Base-by-base conservation (phyloP, 1,140 invertebrate species). In the Samia ricini region DNA sequence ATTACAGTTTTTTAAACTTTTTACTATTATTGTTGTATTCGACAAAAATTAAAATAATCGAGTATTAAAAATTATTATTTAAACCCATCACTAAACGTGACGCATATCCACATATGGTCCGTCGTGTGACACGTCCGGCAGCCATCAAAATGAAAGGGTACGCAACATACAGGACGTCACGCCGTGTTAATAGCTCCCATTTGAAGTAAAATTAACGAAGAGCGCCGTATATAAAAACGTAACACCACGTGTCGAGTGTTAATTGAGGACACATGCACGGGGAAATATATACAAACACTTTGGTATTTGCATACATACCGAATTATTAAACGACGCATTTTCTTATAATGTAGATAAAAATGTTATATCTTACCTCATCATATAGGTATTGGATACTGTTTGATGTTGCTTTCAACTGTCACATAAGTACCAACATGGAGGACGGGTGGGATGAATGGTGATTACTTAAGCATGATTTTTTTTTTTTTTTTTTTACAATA, bases 71-170 rank as follows among this genome's bases (percentile, higher is more conserved):
- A 42, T 42, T 42, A 15, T 15, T 15, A 12, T 15, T 15, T 29
- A 15, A 15, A 15, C 33, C 12, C 33, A 15, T 15, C 33, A 42
- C 33, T 42, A 42, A 3, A 42, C 33, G 15, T 42, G 33, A 42
- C 33, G 33, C 33, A 42, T 15, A 15, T 42, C 15, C 33, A 42
- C 33, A 42, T 42, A 15, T 42, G 33, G 33, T 15, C 33, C 33
- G n/a, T 15, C 12, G 21, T 55, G 22, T 55, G 52, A 36, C 18
- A 36, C 26, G 29, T 60, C 33, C 33, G 33, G 59, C 50, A 66
- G 48, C 24, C 55, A 60, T 54, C 58, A 60, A 65, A 65, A 59
- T 56, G 64, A 61, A 66, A 66, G 60, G 60, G 64, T 56, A 57
- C 33, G 42, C n/a, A n/a, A n/a, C n/a, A n/a, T n/a, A 56, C 42